A percentile compares a stretch with the other conserved stretches of the same genome.
phyloP scores from a whole-genome alignment of 2,113 vertebrate species.

The Chlorodrepanis virens region DNA sequence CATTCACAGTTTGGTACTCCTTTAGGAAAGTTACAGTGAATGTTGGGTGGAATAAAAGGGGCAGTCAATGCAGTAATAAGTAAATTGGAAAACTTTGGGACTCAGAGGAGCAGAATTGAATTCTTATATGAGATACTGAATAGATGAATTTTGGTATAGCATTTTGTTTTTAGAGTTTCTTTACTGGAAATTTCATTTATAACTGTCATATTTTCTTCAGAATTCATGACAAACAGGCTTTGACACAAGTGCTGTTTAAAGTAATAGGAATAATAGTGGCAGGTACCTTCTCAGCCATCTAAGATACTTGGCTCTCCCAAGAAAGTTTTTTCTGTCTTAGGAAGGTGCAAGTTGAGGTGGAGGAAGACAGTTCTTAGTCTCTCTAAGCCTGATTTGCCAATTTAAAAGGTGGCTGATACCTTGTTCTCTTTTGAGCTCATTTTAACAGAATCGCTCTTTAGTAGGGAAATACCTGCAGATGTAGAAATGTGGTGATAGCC shows the following conservation, averaged over 20 bases:
- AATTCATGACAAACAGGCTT: fast-evolving
- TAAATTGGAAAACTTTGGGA: not conserved
- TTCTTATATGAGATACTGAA: not conserved
- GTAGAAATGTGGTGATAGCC: not conserved
- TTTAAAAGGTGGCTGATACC: not conserved
- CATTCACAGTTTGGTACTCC: not conserved
- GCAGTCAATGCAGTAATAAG: not conserved
- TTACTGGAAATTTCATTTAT: not conserved
- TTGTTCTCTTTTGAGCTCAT: not conserved
- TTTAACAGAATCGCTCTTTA: not conserved
- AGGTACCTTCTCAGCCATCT: not conserved
- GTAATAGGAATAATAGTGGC: not conserved
- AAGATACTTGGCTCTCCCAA: not conserved
- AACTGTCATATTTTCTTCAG: not conserved
- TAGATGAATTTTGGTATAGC: not conserved
- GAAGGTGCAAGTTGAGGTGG: not conserved
- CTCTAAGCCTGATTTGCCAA: not conserved
- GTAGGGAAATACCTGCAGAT: not conserved
- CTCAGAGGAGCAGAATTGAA: not conserved
- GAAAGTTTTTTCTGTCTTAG: not conserved
- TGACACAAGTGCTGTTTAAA: not conserved
- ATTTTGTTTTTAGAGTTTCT: not conserved
- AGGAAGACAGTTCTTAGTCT: not conserved
- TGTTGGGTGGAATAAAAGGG: not conserved
- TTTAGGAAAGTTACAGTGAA: not conserved